Percentiles rank a stretch among this genome's conserved stretches.
These are phyloP conservation scores for Merluccius polli DNA, from an alignment of 2,797 vertebrate genomes.

Conservation along the genomic window DNA sequence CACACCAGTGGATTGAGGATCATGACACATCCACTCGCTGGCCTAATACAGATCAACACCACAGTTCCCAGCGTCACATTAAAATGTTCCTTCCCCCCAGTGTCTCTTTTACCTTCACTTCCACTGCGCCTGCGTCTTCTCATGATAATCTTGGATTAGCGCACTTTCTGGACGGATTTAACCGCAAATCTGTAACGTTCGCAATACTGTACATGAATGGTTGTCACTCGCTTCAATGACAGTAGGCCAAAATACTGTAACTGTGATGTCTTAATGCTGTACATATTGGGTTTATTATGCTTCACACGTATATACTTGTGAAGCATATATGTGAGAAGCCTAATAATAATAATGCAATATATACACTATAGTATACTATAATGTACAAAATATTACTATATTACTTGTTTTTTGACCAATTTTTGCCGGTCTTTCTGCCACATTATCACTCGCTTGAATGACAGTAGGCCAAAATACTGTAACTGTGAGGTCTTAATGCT, in stretches of 20 bases:
- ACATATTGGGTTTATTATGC: background rate
- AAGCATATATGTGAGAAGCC: too few species aligned
- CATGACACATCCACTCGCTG: background rate
- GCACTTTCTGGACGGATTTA: background rate
- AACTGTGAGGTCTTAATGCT: background rate
- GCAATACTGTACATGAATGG: background rate
- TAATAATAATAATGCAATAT: too few species aligned
- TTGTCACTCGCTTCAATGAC: background rate
- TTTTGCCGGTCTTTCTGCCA: background rate
- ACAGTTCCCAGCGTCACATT: background rate
- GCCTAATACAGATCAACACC: background rate
- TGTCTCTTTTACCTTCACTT: conserved; percentile 10
- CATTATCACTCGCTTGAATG: background rate
- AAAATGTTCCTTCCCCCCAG: background rate
- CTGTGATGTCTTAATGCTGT: background rate
- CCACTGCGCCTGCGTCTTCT: conserved; percentile 25
- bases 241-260: background rate
- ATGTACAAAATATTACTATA: background rate
- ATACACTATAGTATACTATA: too few species aligned
- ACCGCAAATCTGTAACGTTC: background rate
- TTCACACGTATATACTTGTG: too few species aligned
- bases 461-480: background rate
- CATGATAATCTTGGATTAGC: conserved; percentile 28
- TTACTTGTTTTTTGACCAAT: background rate
- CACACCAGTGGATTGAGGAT: background rate